Conservation (phyloP, 2,113 vertebrate species). For the Oxygymnocypris stewartii region DNA sequence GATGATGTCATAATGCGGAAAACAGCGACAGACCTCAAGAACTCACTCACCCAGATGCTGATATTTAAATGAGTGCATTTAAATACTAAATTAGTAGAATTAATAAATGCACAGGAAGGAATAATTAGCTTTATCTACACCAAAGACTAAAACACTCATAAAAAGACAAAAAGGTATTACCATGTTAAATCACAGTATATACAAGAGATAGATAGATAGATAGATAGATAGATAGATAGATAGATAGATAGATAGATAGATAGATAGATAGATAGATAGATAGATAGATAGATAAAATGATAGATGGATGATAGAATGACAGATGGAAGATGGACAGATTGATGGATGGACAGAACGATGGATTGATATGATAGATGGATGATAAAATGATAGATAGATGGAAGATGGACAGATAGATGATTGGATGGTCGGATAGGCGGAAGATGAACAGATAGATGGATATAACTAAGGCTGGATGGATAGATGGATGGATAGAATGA, state of each 20-base stretch:
- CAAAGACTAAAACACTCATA: not conserved
- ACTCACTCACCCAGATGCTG: not conserved
- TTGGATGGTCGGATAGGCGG: too few species aligned
- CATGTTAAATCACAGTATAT: not conserved
- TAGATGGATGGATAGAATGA: too few species aligned
- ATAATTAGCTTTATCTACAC: not conserved
- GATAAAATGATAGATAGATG: too few species aligned
- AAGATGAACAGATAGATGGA: too few species aligned
- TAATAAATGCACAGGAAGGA: not conserved
- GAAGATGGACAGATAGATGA: not conserved
- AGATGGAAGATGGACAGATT: too few species aligned
- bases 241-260: too few species aligned
- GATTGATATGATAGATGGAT: too few species aligned
- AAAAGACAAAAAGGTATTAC: not conserved
- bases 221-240: too few species aligned
- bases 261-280: not conserved
- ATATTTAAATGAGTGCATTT: not conserved
- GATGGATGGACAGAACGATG: too few species aligned
- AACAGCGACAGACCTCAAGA: not conserved
- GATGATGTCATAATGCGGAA: slow-evolving; percentile 27
- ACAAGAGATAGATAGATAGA: too few species aligned
- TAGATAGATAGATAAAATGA: not conserved
- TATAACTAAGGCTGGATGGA: too few species aligned
- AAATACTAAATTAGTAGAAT: not conserved
- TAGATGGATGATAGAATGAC: too few species aligned